Base-by-base conservation (phyloP, 2,113 vertebrate species). In the Athene noctua region DNA sequence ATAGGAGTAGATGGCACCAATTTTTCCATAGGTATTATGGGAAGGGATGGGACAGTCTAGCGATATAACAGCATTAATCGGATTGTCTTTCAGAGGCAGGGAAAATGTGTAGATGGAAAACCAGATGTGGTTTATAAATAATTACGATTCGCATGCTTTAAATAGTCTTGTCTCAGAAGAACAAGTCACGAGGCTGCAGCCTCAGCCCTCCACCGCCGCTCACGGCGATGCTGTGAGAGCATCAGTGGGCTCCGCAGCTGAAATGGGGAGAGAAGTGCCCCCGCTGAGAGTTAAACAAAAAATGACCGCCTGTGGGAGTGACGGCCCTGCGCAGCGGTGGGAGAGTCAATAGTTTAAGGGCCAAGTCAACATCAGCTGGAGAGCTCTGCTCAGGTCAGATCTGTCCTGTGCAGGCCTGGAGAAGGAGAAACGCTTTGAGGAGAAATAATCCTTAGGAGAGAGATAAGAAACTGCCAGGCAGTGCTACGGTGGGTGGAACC, bases 111-210 rank as follows among this genome's bases (percentile, higher is more conserved):
- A 49, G 66, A 20, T 8, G 26, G 46, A 15, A 73, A 68, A 22
- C 49, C 73, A 40, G 11, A 12, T 0, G 3, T 4, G 6, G 54
- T 4, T 91, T 67, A 20, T 44, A 80, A 75, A 78, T 67, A 73
- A 71, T 86, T n/a, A 4, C 6, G 11, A 11, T 47, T 74, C 10
- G 1, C 4, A 3, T 2, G 30, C 15, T 85, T 85, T 68, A 47
- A 80, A 75, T 67, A 46, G 5, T 14, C 36, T 29, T 14, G 27
- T 65, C 80, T 38, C 74, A 40, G 68, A 27, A 90, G 66, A 79
- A 18, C 0, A 0, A 11, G 42, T 36, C 34, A 38, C 0, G 1
- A 51, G 63, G 21, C 55, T 61, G n/a, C 80, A 68, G 54, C 32
- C 63, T 34, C 77, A 65, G 73, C 70, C 46, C 51, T 34, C 19